Percentiles rank a stretch among this genome's conserved stretches.
phyloP scores from a whole-genome alignment of 2,797 vertebrate species.

The Sitta carolinensis region DNA sequence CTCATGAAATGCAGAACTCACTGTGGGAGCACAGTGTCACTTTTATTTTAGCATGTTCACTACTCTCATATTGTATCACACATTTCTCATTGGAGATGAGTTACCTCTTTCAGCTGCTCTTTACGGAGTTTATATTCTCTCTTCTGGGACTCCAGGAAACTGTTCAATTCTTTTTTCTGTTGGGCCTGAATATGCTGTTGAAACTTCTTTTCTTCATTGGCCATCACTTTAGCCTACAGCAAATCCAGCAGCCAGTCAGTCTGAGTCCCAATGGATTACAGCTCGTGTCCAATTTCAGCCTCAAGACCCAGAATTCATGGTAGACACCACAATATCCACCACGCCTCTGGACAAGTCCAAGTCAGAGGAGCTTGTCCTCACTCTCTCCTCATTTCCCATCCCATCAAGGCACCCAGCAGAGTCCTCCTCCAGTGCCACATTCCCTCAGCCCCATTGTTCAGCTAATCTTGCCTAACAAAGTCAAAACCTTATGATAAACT shows the following conservation, averaged over 20 bases:
- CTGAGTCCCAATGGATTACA: neutral
- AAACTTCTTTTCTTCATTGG: conserved; percentile 98
- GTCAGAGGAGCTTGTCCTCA: neutral
- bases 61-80: fast-evolving
- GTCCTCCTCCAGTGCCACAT: neutral
- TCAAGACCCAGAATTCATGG: neutral
- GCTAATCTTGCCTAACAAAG: neutral
- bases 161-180: conserved; percentile 97
- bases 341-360: fast-evolving
- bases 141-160: conserved; percentile 96
- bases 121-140: conserved; percentile 98
- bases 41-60: neutral
- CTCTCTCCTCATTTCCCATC: neutral
- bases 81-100: neutral
- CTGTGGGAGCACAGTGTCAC: neutral
- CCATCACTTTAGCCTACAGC: conserved; percentile 90
- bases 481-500: neutral
- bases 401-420: neutral
- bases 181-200: conserved; percentile 98
- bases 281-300: neutral
- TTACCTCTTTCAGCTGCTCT: conserved; percentile 97
- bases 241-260: conserved; percentile 20
- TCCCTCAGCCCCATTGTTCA: neutral
- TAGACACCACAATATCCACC: neutral
- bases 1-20: neutral